phyloP scores from a whole-genome alignment of 2,797 vertebrate species.

The Leucoraja ocellata region DNA sequence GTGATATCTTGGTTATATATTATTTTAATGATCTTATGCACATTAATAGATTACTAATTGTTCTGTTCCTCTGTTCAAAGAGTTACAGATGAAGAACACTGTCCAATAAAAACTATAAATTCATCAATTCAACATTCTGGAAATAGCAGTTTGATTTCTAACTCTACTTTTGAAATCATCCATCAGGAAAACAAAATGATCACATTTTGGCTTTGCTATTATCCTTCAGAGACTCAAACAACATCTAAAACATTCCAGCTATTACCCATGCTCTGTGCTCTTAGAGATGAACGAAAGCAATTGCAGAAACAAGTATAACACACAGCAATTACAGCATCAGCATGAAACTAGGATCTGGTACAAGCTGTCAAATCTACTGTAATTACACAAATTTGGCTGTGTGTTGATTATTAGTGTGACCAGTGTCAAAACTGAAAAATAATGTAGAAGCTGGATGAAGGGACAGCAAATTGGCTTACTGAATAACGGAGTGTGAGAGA shows the following conservation, averaged over 20 bases:
- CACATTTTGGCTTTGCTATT: background rate
- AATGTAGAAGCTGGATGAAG: background rate
- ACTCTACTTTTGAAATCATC: background rate
- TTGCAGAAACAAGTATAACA: background rate
- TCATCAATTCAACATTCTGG: background rate
- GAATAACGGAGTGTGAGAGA: background rate
- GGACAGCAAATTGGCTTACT: background rate
- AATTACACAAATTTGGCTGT: background rate
- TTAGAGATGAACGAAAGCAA: background rate
- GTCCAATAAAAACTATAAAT: background rate
- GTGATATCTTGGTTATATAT: background rate
- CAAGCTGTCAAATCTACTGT: background rate
- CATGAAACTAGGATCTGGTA: no score
- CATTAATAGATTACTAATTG: background rate
- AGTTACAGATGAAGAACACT: background rate
- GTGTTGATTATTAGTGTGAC: background rate
- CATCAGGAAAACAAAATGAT: background rate
- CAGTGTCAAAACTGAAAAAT: background rate
- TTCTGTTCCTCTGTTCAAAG: background rate
- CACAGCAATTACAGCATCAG: background rate
- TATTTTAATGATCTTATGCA: background rate
- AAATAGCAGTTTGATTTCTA: background rate
- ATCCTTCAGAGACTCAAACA: background rate
- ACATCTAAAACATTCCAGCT: background rate
- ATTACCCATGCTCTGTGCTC: background rate